Base-by-base conservation (phyloP, 1,140 invertebrate genomes). In the Halesus radiatus region DNA sequence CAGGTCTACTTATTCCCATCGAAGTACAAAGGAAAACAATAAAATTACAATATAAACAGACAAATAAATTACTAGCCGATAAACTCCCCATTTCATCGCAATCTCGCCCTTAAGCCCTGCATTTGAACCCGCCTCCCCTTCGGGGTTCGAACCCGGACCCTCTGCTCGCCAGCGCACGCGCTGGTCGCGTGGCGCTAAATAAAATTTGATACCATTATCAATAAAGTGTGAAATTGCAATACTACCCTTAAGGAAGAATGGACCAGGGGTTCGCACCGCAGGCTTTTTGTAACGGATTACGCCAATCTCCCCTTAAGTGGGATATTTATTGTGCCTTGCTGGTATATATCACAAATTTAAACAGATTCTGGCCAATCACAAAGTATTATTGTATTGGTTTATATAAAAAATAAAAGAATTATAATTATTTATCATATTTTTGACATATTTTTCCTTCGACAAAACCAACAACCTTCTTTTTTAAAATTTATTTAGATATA, bases 181-280 rank as follows among this genome's bases (percentile, higher is more conserved):
- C n/a, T 60, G 62, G 81, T 32, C 81, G 72, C 79, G 73, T 52
- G 82, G 52, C 82, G 77, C 79, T 81, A 83, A 83, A 83, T 81
- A 80, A 83, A 80, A 83, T 79, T 83, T 83, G 80, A 83, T 81
- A 79, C 82, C 74, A 83, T 83, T 83, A 83, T 83, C 77, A 81
- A 83, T 83, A 83, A 83, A 83, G 82, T 83, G 82, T 83, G 82
- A 83, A 83, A 83, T 83, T 83, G 77, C 64, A 54, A 80, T 74
- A 70, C 37, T 50, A 52, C 45, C 60, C 54, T 56, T 56, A 4
- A 56, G 3, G 37, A 45, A 45, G 37, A 45, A 45, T 45, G 37
- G n/a, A 56, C 20, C 20, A 6, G n/a, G n/a, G 20, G n/a, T 18
- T 56, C n/a, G 5, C 54, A 5, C 29, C 22, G 16, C 22, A 23